Evolutionary conservation across 2,888 invertebrate species (phyloP).

Genomic region (Lacanobia oleracea): DNA sequence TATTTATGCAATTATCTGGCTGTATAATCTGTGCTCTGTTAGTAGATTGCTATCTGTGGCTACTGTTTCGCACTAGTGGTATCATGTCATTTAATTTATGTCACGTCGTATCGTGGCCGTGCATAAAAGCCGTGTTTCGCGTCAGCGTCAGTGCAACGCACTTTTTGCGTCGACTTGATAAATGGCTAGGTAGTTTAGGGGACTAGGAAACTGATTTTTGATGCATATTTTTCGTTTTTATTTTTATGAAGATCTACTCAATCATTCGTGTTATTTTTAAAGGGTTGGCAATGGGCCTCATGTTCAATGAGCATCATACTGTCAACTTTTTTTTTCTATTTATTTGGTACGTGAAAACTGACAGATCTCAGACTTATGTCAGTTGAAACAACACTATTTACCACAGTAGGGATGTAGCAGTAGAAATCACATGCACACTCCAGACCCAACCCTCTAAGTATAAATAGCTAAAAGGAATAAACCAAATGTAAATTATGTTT

Average conservation of each 20-base stretch:
- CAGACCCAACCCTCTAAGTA: slow-evolving; percentile 19
- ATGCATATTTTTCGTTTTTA: background rate
- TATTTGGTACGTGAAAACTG: background rate
- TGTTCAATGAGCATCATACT: too few relatives aligned
- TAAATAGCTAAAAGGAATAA: slow-evolving; percentile 27
- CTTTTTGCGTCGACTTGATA: slow-evolving; percentile 59
- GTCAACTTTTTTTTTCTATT: too few relatives aligned
- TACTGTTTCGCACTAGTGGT: slow-evolving; percentile 57
- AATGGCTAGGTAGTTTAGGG: slow-evolving; percentile 42
- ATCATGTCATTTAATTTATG: slow-evolving; percentile 64
- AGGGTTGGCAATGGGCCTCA: too few relatives aligned
- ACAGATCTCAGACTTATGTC: background rate
- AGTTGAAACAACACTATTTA: background rate
- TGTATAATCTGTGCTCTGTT: slow-evolving; percentile 49
- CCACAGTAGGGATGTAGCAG: background rate
- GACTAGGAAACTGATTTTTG: slow-evolving; percentile 5
- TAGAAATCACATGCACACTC: background rate
- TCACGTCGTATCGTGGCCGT: slow-evolving; percentile 63
- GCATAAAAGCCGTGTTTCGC: slow-evolving; percentile 63
- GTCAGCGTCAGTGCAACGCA: slow-evolving; percentile 51
- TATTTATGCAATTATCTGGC: slow-evolving; percentile 53
- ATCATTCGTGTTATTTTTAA: too few relatives aligned
- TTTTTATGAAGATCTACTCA: background rate
- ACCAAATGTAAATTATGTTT: slow-evolving; percentile 36
- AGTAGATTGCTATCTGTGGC: slow-evolving; percentile 53